These are phyloP conservation scores for Tokudaia tokunoshimensis DNA, from an alignment of 2,797 vertebrate genomes.

Conservation along the genomic window DNA sequence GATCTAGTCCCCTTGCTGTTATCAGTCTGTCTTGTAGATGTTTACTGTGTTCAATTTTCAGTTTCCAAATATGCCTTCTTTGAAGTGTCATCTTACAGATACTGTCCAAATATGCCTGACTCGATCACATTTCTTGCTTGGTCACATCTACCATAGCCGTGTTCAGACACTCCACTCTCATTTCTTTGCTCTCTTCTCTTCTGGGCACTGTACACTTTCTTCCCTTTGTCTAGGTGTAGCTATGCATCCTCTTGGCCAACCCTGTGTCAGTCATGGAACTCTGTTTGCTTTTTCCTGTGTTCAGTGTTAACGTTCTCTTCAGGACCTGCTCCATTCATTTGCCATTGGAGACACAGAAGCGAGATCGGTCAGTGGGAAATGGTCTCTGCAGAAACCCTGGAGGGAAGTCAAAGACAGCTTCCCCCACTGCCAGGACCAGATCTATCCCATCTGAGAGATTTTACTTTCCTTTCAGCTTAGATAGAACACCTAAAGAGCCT, in stretches of 20 bases:
- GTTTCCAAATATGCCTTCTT: conserved; percentile 34
- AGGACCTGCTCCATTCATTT: not conserved
- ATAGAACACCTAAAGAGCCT: not conserved
- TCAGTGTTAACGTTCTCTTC: not conserved
- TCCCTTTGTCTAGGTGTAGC: not conserved
- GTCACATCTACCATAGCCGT: not conserved
- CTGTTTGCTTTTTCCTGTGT: not conserved
- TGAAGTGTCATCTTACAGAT: conserved; percentile 25
- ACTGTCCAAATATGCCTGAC: conserved; percentile 31
- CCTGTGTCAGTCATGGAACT: not conserved
- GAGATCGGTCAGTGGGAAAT: not conserved
- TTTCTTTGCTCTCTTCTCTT: not conserved
- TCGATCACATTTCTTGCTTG: not conserved
- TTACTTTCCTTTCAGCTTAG: not conserved
- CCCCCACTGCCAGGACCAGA: not conserved
- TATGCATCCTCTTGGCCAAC: not conserved
- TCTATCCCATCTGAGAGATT: not conserved
- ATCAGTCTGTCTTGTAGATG: not conserved
- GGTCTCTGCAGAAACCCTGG: not conserved
- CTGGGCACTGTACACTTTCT: not conserved
- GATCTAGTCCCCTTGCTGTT: not conserved
- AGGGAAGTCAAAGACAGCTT: not conserved
- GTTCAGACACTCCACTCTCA: not conserved
- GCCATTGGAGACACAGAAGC: not conserved
- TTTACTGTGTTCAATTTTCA: conserved; percentile 26